Conservation (phyloP, 1,140 invertebrate species). For the Bombus soroeensis region DNA sequence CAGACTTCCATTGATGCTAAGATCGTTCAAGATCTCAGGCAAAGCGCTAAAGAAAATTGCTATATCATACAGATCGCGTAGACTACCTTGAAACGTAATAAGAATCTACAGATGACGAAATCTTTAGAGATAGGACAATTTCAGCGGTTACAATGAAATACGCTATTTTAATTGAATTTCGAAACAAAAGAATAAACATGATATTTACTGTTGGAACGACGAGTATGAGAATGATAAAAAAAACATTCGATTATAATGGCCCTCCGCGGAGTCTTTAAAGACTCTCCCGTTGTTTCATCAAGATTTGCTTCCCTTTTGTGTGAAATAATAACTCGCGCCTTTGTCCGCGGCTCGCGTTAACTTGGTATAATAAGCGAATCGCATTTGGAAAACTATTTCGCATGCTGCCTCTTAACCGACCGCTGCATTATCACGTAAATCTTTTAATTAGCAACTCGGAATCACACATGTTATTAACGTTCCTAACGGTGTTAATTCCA, state of each 20-base stretch:
- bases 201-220: not conserved
- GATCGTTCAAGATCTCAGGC: conserved; percentile 1
- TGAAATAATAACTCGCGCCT: conserved; percentile 4
- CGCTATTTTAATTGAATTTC: not conserved
- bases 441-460: conserved; percentile 61
- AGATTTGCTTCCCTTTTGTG: not conserved
- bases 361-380: conserved; percentile 54
- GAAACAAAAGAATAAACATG: too few relatives aligned
- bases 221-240: not conserved
- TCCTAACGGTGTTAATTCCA: conserved; percentile 57
- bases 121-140: too few relatives aligned
- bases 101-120: not conserved
- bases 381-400: conserved; percentile 61
- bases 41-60: not conserved
- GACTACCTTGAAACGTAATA: not conserved
- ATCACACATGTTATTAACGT: conserved; percentile 62
- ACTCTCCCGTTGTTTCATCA: not conserved
- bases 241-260: conserved; percentile 1
- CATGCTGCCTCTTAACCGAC: conserved; percentile 37
- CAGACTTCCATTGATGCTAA: conserved; percentile 10
- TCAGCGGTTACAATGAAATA: not conserved
- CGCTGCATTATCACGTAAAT: conserved; percentile 63
- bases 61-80: not conserved
- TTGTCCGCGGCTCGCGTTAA: conserved; percentile 42
- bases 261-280: not conserved